Base-by-base conservation (phyloP, 2,113 vertebrate genomes). In the Dipodomys stephensi region DNA sequence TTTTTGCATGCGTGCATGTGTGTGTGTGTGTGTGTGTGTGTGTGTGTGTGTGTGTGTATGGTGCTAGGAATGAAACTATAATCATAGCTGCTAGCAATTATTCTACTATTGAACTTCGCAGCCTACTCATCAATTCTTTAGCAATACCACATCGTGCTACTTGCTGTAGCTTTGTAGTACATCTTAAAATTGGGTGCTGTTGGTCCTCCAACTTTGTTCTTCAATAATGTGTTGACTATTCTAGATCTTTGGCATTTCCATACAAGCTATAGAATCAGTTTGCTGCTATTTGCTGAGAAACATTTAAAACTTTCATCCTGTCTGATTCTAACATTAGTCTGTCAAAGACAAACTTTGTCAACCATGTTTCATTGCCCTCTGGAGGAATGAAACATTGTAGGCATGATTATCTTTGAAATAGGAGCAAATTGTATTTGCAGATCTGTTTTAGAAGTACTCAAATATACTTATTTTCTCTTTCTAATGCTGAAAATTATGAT, bases 351-450 rank as follows among this genome's bases (percentile, higher is more conserved):
- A 76, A 62, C 65, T 87, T 92, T 89, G 87, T 32, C 28, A 88
- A 60, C 28, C 44, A 32, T 78, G 32, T 78, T 92, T 84, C 83
- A 89, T 0, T 91, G 72, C 28, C n/a, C 39, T 23, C 60, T 71
- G 69, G 73, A 80, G 82, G 11, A 92, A 57, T 87, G 69, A 72
- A 93, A 64, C 53, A 49, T 25, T 73, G 64, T 69, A 19, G 25
- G 46, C 72, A 78, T 88, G 79, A 87, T 20, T 88, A 82, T 18
- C 90, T 93, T 84, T 92, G 73, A 81, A 74, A 91, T 95, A 87
- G 87, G 68, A 90, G 32, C 73, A 27, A 49, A 73, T 94, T 80
- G 5, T 73, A 89, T 94, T 91, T 94, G 67, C 67, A 90, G 9
- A 73, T 95, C 64, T 91, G 68, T 84, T 86, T 91, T 49, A 84